A percentile compares a stretch with the other conserved stretches of the same genome.
Conservation (phyloP, 2,888 invertebrate species). For the Auanema freiburgensis region DNA sequence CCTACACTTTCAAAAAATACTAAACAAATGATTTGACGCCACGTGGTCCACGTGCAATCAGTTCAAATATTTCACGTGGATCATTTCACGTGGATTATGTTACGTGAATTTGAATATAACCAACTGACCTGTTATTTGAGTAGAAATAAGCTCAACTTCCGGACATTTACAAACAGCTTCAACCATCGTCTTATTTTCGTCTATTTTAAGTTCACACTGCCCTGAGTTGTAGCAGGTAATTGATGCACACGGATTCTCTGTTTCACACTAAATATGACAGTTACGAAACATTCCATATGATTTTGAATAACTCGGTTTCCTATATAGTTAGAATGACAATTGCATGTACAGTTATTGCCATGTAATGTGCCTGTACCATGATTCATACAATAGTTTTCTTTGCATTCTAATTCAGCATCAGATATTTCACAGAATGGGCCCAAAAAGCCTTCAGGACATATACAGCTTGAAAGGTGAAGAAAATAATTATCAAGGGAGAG, state of each 20-base stretch:
- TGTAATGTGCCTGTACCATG: conserved; percentile 25
- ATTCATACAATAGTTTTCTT: conserved; percentile 31
- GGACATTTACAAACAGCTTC: conserved; percentile 32
- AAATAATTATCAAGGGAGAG: too few species aligned
- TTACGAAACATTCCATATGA: not conserved
- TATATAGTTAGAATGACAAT: conserved; percentile 35
- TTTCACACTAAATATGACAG: conserved; percentile 15
- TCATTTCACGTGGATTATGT: not conserved
- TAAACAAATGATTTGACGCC: not conserved
- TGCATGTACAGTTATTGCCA: conserved; percentile 27
- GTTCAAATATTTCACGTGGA: not conserved
- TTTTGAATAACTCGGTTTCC: conserved; percentile 26
- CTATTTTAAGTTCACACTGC: conserved; percentile 10
- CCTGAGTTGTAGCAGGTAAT: conserved; percentile 19
- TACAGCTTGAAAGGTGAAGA: conserved; percentile 19
- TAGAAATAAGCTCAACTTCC: not conserved
- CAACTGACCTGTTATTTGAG: conserved; percentile 1
- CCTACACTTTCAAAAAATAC: not conserved
- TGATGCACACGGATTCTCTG: conserved; percentile 18
- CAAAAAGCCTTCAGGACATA: conserved; percentile 26
- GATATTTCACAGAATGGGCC: conserved; percentile 34
- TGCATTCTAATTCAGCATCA: conserved; percentile 20
- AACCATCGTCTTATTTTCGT: conserved; percentile 19
- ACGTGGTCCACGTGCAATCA: not conserved
- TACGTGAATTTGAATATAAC: not conserved